Evolutionary conservation across 2,797 vertebrate genomes (phyloP).

Genomic region (Eutrigla gurnardus): DNA sequence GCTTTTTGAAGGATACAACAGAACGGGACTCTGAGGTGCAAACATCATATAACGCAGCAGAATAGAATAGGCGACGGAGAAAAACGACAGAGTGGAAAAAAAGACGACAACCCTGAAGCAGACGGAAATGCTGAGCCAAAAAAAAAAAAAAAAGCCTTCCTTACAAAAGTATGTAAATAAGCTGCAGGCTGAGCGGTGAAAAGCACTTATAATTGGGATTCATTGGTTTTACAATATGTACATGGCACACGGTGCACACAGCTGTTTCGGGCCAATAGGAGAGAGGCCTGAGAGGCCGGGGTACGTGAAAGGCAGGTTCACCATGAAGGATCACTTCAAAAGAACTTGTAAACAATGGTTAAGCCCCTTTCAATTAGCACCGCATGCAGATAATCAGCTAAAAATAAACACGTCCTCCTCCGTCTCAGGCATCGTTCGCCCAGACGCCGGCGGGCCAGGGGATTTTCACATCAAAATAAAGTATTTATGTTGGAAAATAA

Average conservation of each 20-base stretch:
- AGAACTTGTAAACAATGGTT: constrained; percentile 84
- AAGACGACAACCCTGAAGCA: constrained; percentile 37
- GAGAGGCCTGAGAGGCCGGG: constrained; percentile 70
- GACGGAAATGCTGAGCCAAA: constrained; percentile 48
- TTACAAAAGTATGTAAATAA: constrained; percentile 68
- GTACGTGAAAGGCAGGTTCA: constrained; percentile 79
- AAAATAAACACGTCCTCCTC: constrained; percentile 79
- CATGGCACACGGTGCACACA: constrained; percentile 71
- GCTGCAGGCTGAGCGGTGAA: constrained; percentile 55
- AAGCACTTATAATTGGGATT: constrained; percentile 72
- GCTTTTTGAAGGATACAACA: constrained; percentile 41
- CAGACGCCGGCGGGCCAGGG: constrained; percentile 30
- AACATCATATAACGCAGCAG: constrained; percentile 43
- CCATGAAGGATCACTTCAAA: constrained; percentile 87
- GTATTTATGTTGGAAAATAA: constrained; percentile 81
- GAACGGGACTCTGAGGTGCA: constrained; percentile 37
- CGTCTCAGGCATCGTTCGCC: constrained; percentile 60
- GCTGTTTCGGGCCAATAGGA: constrained; percentile 72
- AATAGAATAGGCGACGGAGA: constrained; percentile 36
- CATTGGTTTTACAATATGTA: constrained; percentile 66
- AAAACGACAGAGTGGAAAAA: constrained; percentile 28
- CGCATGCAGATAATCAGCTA: constrained; percentile 76
- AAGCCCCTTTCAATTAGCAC: constrained; percentile 78
- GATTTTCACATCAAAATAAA: constrained; percentile 77
- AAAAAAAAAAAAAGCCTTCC: constrained; percentile 23